Percentiles rank a stretch among this genome's conserved stretches.
Evolutionary conservation across 2,113 vertebrate species (phyloP).

Genomic region (Strix aluco): DNA sequence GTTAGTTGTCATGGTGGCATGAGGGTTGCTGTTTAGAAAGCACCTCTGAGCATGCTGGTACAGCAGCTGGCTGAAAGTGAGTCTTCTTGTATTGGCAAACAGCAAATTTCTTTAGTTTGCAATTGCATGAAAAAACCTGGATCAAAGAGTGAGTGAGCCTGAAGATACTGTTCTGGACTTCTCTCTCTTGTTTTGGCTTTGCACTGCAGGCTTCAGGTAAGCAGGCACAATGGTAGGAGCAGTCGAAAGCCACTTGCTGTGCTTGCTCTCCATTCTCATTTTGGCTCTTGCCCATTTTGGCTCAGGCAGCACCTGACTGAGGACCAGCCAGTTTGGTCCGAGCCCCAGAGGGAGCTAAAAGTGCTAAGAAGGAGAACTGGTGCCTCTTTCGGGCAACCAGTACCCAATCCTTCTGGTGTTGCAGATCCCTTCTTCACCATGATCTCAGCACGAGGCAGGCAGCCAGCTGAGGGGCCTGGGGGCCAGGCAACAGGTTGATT

Average conservation of each 20-base stretch:
- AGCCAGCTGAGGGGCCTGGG: not conserved
- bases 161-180: not conserved
- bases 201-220: not conserved
- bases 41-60: not conserved
- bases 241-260: not conserved
- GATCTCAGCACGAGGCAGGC: not conserved
- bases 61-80: not conserved
- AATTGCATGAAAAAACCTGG: not conserved
- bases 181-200: not conserved
- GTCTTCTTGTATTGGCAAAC: not conserved
- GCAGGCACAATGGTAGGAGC: not conserved
- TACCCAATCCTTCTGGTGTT: not conserved
- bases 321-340: not conserved
- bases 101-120: not conserved
- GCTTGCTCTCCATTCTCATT: not conserved
- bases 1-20: not conserved
- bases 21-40: not conserved
- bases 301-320: not conserved
- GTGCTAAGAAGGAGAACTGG: not conserved
- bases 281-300: not conserved
- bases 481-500: not conserved
- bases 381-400: not conserved
- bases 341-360: not conserved
- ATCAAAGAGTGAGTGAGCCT: not conserved
- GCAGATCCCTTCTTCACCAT: not conserved